These are phyloP conservation scores for Nannobrachium achirus DNA, from an alignment of 2,113 vertebrate genomes.

Conservation along the genomic window DNA sequence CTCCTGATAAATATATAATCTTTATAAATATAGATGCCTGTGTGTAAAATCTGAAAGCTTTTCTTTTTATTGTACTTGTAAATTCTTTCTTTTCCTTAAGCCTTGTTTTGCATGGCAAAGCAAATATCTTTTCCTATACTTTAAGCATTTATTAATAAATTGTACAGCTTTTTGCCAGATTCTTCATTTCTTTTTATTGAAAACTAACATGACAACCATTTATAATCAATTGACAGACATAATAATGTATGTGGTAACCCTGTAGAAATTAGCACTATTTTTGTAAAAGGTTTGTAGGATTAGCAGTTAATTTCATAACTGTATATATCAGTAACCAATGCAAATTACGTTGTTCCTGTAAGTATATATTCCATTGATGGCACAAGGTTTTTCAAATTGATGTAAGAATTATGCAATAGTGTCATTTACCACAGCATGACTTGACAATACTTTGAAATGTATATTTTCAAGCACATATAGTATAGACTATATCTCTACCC, in stretches of 20 bases:
- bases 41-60: too few relatives aligned
- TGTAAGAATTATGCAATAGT: conserved; percentile 7
- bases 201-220: background rate
- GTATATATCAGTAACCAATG: background rate
- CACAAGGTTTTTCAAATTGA: background rate
- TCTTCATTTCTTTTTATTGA: conserved; percentile 15
- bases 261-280: conserved; percentile 45
- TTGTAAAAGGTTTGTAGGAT: conserved; percentile 35
- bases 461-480: background rate
- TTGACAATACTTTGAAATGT: conserved; percentile 22
- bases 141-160: conserved; percentile 34
- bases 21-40: too few relatives aligned
- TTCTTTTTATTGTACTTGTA: background rate
- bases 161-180: conserved; percentile 26
- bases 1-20: too few relatives aligned
- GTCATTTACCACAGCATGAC: conserved; percentile 29
- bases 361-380: background rate
- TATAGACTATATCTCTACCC: too few relatives aligned
- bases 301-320: background rate
- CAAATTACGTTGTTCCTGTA: background rate
- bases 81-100: conserved; percentile 5
- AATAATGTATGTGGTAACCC: conserved; percentile 2
- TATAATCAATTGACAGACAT: conserved; percentile 20
- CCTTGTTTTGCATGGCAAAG: conserved; percentile 41
- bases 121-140: conserved; percentile 23